These are phyloP conservation scores for Synergus japonicus DNA, from an alignment of 2,888 invertebrate genomes.

Conservation along the genomic window DNA sequence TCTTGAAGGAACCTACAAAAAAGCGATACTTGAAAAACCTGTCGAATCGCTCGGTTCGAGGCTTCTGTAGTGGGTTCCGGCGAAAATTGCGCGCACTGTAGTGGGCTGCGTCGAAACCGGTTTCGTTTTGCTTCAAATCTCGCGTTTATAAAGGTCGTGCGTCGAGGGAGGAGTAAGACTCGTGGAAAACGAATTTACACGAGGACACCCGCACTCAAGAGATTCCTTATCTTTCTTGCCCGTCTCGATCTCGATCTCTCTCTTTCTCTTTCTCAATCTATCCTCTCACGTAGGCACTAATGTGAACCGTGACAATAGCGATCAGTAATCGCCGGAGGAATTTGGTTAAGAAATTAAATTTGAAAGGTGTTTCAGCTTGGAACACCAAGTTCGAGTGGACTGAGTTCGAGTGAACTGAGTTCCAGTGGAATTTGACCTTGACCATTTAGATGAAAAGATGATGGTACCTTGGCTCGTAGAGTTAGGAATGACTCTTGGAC, in stretches of 20 bases:
- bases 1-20: slow-evolving; percentile 30
- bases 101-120: slow-evolving; percentile 69
- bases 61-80: slow-evolving; percentile 36
- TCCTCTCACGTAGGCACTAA: slow-evolving; percentile 23
- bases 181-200: slow-evolving; percentile 70
- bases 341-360: slow-evolving; percentile 20
- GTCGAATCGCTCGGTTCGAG: slow-evolving; percentile 38
- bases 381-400: background rate
- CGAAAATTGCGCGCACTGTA: slow-evolving; percentile 49
- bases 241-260: slow-evolving; percentile 50
- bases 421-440: slow-evolving; percentile 14
- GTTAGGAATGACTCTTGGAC: slow-evolving; percentile 12
- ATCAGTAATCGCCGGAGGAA: background rate
- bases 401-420: background rate
- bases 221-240: slow-evolving; percentile 44
- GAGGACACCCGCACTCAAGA: slow-evolving; percentile 66
- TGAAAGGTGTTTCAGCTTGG: background rate
- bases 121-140: slow-evolving; percentile 71
- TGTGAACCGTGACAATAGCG: slow-evolving; percentile 25
- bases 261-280: slow-evolving; percentile 40
- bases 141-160: slow-evolving; percentile 71
- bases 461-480: background rate
- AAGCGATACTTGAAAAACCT: slow-evolving; percentile 38
- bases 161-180: slow-evolving; percentile 66
- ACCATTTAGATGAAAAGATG: slow-evolving; percentile 26